Percentiles rank a stretch among this genome's conserved stretches.
phyloP scores from a whole-genome alignment of 2,797 vertebrate genomes.

The Characodon lateralis region DNA sequence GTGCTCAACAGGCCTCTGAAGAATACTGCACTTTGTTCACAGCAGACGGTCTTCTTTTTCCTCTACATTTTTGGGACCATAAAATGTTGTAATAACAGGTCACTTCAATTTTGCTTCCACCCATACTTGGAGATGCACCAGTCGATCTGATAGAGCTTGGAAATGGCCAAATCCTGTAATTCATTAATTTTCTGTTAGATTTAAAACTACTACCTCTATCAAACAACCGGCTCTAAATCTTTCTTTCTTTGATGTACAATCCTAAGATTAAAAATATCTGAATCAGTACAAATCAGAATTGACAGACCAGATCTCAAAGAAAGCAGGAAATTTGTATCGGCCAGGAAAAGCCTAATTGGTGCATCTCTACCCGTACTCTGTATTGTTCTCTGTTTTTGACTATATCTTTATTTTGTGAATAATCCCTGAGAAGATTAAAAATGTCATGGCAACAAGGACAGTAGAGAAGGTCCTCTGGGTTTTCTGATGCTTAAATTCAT shows the following conservation, averaged over 20 bases:
- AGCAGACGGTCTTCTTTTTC: slow-evolving; percentile 12
- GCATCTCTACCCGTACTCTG: slow-evolving; percentile 25
- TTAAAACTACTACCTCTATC: background rate
- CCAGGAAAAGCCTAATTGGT: background rate
- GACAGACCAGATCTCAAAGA: background rate
- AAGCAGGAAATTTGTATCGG: background rate
- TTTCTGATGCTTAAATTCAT: slow-evolving; percentile 43
- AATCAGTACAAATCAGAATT: background rate
- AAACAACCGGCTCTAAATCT: background rate
- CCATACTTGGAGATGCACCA: too few species aligned
- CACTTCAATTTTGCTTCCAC: slow-evolving; percentile 22
- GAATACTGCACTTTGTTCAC: slow-evolving; percentile 43
- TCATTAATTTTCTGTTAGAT: background rate
- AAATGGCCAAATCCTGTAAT: background rate
- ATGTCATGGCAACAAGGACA: slow-evolving; percentile 17
- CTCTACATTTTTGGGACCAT: background rate
- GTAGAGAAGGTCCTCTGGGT: slow-evolving; percentile 29
- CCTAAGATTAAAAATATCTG: background rate
- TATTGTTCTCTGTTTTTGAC: slow-evolving; percentile 16
- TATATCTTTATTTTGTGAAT: slow-evolving; percentile 35
- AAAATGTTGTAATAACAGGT: slow-evolving; percentile 3
- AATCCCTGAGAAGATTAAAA: slow-evolving; percentile 27
- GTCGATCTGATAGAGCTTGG: background rate
- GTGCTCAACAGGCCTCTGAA: slow-evolving; percentile 47
- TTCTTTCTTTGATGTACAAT: background rate